These are phyloP conservation scores for Luperina nickerlii DNA, from an alignment of 2,888 invertebrate genomes.

Conservation along the genomic window DNA sequence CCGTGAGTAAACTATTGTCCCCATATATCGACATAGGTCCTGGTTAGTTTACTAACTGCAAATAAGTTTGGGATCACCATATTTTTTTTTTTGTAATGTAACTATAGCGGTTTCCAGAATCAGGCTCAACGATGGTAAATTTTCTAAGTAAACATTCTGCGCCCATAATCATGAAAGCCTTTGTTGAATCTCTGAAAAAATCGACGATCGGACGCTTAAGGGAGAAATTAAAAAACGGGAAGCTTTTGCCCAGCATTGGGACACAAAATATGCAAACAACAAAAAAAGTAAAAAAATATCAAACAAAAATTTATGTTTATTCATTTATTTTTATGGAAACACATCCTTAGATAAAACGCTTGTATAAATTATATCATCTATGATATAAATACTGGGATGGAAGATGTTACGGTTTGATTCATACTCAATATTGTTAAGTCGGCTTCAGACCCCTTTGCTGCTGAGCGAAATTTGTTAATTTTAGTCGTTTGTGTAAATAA, in stretches of 20 bases:
- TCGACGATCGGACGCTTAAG: no score
- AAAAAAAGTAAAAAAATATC: not conserved
- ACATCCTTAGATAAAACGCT: not conserved
- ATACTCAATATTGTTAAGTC: not conserved
- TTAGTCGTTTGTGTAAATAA: not conserved
- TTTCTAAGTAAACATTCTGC: not conserved
- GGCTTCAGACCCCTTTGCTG: not conserved
- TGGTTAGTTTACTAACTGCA: no score
- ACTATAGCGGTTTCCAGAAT: no score
- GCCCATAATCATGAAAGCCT: not conserved
- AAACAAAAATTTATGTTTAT: not conserved
- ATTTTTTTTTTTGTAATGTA: no score
- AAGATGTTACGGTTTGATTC: not conserved
- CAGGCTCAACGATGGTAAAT: not conserved
- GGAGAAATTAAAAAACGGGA: no score
- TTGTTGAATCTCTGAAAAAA: not conserved
- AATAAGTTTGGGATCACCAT: no score
- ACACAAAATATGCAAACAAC: no score
- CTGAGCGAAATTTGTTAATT: no score
- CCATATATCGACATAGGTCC: no score
- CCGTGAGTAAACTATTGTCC: no score
- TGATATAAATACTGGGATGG: conserved; percentile 6
- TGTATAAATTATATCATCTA: not conserved
- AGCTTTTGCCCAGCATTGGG: no score
- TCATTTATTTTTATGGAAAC: not conserved